Evolutionary conservation across 2,113 vertebrate species (phyloP).

Genomic region (Cottus gobio): DNA sequence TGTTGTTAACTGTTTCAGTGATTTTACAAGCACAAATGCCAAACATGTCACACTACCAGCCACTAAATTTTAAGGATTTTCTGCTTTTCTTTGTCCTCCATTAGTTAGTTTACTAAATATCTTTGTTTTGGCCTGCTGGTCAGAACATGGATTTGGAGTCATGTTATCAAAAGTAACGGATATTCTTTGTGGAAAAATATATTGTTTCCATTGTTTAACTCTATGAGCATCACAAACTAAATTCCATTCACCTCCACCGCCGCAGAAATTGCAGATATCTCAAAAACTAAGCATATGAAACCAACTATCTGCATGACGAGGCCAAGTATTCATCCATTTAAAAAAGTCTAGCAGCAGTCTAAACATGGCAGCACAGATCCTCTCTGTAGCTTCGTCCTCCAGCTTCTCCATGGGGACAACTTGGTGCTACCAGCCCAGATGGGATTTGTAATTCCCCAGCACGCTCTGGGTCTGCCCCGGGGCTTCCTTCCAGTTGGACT

Average conservation of each 20-base stretch:
- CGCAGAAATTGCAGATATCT: background rate
- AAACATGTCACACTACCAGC: background rate
- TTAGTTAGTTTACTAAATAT: background rate
- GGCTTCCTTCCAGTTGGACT: slow-evolving; percentile 27
- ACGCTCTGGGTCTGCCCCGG: slow-evolving; percentile 29
- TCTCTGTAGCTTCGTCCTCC: background rate
- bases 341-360: slow-evolving; percentile 8
- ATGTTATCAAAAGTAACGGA: background rate
- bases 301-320: slow-evolving; percentile 8
- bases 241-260: background rate
- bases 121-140: background rate
- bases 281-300: slow-evolving; percentile 12
- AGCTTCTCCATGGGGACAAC: slow-evolving; percentile 1
- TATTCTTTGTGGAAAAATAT: background rate
- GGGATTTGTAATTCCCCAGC: slow-evolving; percentile 37
- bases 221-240: background rate
- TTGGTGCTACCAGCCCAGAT: slow-evolving; percentile 34
- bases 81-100: background rate
- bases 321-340: slow-evolving; percentile 7
- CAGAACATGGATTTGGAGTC: background rate
- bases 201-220: background rate
- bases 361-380: background rate
- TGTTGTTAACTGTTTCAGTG: background rate
- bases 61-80: background rate
- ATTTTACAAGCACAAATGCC: background rate